A percentile compares a stretch with the other conserved stretches of the same genome.
Conservation (phyloP, 2,113 vertebrate genomes). For the Percopsis transmontana region DNA sequence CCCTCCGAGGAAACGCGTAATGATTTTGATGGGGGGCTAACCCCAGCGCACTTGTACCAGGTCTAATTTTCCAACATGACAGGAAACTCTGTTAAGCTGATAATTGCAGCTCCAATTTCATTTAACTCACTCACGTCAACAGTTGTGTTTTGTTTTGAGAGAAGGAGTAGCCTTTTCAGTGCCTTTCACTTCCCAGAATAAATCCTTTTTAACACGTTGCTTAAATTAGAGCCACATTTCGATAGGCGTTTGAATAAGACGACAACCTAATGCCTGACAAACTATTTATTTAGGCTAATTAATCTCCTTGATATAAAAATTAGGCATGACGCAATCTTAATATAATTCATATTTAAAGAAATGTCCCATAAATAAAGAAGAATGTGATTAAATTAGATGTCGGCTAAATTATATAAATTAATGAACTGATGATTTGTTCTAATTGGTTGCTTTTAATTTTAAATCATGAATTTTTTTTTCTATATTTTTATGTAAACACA, state of each 20-base stretch:
- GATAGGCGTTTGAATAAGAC: background rate
- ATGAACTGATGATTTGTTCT: background rate
- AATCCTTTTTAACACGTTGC: conserved; percentile 19
- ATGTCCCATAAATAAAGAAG: too few species aligned
- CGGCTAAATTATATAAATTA: background rate
- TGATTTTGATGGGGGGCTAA: conserved; percentile 67
- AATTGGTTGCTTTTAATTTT: background rate
- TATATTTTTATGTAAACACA: background rate
- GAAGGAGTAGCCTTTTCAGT: conserved; percentile 46
- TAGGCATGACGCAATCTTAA: too few species aligned
- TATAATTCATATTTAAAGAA: too few species aligned
- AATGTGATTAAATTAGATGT: too few species aligned
- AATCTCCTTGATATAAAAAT: too few species aligned
- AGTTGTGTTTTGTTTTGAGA: conserved; percentile 77
- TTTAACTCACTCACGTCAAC: conserved; percentile 81
- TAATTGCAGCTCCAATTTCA: conserved; percentile 81
- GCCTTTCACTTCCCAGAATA: conserved; percentile 36
- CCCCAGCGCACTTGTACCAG: conserved; percentile 75
- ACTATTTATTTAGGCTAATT: background rate
- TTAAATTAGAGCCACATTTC: conserved; percentile 45
- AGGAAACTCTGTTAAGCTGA: conserved; percentile 82
- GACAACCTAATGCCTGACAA: background rate
- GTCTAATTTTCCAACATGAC: conserved; percentile 80
- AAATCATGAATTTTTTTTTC: background rate
- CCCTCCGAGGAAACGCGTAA: conserved; percentile 73